phyloP scores from a whole-genome alignment of 2,797 vertebrate species.

The Phaenicophaeus curvirostris region DNA sequence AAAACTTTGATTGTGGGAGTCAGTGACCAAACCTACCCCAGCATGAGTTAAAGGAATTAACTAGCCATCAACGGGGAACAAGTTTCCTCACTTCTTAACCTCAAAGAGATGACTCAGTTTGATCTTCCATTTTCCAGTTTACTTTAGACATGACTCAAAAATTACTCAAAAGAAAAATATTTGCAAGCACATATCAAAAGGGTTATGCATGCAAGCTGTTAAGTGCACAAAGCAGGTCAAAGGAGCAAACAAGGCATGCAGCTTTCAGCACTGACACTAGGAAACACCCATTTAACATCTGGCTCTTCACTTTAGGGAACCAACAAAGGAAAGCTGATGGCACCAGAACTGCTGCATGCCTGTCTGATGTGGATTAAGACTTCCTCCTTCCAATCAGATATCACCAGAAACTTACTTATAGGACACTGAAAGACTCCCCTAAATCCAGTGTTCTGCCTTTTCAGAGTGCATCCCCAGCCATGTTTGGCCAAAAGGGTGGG shows the following conservation, averaged over 20 bases:
- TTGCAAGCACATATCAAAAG: background rate
- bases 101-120: background rate
- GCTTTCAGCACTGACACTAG: background rate
- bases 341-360: background rate
- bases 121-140: background rate
- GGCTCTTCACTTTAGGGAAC: background rate
- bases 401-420: background rate
- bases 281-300: background rate
- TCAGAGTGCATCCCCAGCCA: background rate
- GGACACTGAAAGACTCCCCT: background rate
- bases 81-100: background rate
- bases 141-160: background rate
- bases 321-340: background rate
- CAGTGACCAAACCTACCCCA: background rate
- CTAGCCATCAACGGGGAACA: background rate
- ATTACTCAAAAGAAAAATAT: background rate
- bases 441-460: background rate
- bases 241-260: background rate
- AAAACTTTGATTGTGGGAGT: background rate
- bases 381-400: background rate
- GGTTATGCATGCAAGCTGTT: background rate
- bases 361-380: background rate
- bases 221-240: background rate
- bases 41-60: background rate
- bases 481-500: fast-evolving